Percentiles rank a stretch among this genome's conserved stretches.
Evolutionary conservation across 2,888 invertebrate genomes (phyloP).

Genomic region (Alentia gelatinosa): DNA sequence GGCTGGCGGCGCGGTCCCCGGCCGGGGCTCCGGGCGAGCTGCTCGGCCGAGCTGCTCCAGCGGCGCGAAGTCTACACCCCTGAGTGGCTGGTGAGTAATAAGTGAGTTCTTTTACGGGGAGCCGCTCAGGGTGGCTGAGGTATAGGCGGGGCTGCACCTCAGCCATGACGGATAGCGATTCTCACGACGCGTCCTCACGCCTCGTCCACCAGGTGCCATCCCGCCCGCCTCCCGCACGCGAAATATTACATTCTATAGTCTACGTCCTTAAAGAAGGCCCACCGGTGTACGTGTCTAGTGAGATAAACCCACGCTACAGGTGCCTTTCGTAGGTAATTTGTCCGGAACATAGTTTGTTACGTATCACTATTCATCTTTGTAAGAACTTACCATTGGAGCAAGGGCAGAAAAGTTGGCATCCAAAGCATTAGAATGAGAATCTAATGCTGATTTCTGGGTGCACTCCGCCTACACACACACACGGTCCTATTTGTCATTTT

Average conservation of each 20-base stretch:
- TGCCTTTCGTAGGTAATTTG: too few species aligned
- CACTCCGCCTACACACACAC: too few species aligned
- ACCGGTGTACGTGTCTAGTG: too few species aligned
- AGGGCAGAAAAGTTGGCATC: too few species aligned
- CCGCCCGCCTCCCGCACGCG: too few species aligned
- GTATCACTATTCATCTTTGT: too few species aligned
- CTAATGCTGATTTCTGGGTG: too few species aligned
- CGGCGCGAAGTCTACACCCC: not conserved
- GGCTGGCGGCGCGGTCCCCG: not conserved
- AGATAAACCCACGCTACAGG: too few species aligned
- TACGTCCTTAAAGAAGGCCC: too few species aligned
- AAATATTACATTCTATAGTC: not conserved
- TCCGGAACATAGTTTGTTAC: too few species aligned
- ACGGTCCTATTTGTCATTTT: not conserved
- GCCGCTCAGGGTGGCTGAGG: conserved; percentile 16
- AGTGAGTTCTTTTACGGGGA: not conserved
- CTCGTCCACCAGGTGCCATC: not conserved
- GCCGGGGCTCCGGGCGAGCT: not conserved
- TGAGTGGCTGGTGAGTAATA: not conserved
- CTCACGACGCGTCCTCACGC: not conserved
- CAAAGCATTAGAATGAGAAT: too few species aligned
- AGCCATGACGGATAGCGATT: not conserved
- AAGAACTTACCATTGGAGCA: too few species aligned
- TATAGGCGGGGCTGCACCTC: not conserved
- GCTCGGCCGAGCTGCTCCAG: not conserved